Evolutionary conservation across 2,797 vertebrate genomes (phyloP).

Genomic region (Myiothlypis coronata): DNA sequence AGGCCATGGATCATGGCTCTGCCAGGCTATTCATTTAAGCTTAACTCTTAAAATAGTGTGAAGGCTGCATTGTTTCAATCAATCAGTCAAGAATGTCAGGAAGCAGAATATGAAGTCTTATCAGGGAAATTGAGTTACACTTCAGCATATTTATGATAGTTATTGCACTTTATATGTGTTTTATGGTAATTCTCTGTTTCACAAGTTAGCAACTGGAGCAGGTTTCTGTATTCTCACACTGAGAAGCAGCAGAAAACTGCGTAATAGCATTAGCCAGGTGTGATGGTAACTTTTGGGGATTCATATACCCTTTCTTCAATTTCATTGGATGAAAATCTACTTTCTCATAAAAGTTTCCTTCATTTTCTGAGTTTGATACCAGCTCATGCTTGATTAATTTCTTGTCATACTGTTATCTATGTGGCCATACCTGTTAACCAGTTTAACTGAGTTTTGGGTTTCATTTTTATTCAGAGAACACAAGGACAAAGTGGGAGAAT

Average conservation of each 20-base stretch:
- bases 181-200: neutral
- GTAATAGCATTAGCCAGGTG: neutral
- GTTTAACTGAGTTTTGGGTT: neutral
- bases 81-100: neutral
- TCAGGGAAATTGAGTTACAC: neutral
- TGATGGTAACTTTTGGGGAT: neutral
- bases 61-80: neutral
- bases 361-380: neutral
- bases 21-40: neutral
- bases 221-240: neutral
- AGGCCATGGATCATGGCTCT: neutral
- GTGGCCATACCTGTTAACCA: neutral
- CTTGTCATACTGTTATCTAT: neutral
- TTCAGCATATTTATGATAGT: neutral
- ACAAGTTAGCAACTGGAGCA: neutral
- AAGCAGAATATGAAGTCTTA: neutral
- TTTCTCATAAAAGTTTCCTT: neutral
- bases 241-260: neutral
- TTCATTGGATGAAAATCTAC: neutral
- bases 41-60: neutral
- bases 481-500: neutral
- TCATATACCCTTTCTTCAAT: neutral
- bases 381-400: neutral
- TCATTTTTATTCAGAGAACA: neutral
- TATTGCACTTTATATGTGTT: neutral